Conservation (phyloP, 2,888 invertebrate genomes). For the Euplexia lucipara region DNA sequence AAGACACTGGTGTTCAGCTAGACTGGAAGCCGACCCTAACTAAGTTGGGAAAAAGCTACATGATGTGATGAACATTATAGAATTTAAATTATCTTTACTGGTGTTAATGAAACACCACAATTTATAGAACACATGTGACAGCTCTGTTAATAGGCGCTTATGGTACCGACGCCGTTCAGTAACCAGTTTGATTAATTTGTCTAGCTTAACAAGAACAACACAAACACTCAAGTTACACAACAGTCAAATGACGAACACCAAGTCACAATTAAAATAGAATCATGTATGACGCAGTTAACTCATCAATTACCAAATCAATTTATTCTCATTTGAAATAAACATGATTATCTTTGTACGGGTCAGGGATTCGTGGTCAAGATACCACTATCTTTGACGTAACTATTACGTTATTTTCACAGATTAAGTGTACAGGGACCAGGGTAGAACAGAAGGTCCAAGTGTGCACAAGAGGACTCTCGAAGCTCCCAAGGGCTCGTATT, state of each 20-base stretch:
- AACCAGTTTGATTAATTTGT: neutral
- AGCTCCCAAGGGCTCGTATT: neutral
- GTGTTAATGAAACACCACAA: neutral
- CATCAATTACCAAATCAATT: slow-evolving; percentile 21
- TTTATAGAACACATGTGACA: neutral
- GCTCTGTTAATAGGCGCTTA: neutral
- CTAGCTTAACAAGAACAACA: no score
- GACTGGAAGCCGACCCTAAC: no score
- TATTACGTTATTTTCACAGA: neutral
- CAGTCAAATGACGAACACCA: neutral
- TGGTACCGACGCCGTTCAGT: neutral
- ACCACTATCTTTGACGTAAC: slow-evolving; percentile 14
- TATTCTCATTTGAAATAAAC: slow-evolving; percentile 17
- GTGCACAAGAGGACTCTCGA: neutral
- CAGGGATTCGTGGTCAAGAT: slow-evolving; percentile 21
- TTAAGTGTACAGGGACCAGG: neutral
- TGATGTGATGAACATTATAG: no score
- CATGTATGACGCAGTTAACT: neutral
- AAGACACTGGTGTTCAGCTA: no score
- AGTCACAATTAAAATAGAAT: neutral
- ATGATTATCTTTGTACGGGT: slow-evolving; percentile 20
- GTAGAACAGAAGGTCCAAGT: neutral
- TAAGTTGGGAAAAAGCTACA: no score
- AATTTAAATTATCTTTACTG: neutral
- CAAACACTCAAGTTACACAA: neutral